Base-by-base conservation (phyloP, 1,140 invertebrate genomes). In the Stegodyphus dumicola region DNA sequence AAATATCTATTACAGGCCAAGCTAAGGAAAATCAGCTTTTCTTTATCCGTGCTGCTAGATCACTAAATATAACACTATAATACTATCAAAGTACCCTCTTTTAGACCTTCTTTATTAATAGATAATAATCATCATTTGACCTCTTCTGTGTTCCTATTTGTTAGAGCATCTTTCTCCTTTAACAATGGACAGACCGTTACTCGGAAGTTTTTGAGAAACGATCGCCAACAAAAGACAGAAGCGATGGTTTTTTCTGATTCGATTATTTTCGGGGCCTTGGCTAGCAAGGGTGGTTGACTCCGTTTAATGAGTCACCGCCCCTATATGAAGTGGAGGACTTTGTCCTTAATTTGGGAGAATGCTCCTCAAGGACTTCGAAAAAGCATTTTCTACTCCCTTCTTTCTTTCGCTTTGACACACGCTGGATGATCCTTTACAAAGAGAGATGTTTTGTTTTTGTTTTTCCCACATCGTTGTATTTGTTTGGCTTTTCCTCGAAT, bases 241-340 rank as follows among this genome's bases (percentile, higher is more conserved):
- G 15, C 6, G n/a, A 49, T 78, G 13, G 18, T 79, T 69, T 69
- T 70, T 15, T 33, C 33, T 33, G 77, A 80, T 81, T 81, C 69
- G 66, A 73, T 81, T 81, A 81, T 71, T 83, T 83, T 60, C 77
- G 6, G 75, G 60, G 53, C 60, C 71, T 71, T 79, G 33, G 33
- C 33, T 73, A 6, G 18, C 71, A 75, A 83, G 80, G 80, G 80
- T 83, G 80, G 80, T 66, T 83, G 80, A 83, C 80, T 83, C 49
- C 51, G 11, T 83, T 83, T 83, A 83, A 83, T 83, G 80, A 83
- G 15, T 51, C 15, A 54, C 76, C 76, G 48, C 64, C 60, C 56
- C 73, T 75, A 75, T 75, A 75, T 10, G 33, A 33, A 33, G 33
- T 15, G 5, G 9, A 6, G 10, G 49, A 65, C 54, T 77, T 71